Percentiles rank a stretch among this genome's conserved stretches.
Conservation (phyloP, 2,113 vertebrate species). For the Herpailurus yagouaroundi region DNA sequence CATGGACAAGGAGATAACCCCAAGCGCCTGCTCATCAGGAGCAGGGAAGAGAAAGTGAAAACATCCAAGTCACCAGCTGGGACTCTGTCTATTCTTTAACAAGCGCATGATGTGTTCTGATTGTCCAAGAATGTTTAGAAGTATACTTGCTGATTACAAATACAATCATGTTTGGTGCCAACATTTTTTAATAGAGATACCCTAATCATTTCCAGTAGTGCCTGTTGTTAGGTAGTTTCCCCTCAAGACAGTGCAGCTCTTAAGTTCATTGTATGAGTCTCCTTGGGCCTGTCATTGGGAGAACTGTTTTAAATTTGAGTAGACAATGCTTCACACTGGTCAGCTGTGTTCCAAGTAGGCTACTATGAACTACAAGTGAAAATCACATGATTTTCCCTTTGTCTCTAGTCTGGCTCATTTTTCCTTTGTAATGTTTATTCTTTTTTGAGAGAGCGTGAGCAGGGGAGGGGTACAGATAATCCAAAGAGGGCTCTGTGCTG, state of each 20-base stretch:
- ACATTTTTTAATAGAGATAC: neutral
- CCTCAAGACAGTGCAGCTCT: neutral
- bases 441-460: too few relatives aligned
- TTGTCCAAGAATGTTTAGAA: neutral
- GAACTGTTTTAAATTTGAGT: neutral
- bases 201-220: neutral
- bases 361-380: neutral
- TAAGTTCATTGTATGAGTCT: neutral
- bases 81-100: neutral
- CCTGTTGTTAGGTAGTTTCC: neutral
- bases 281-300: neutral
- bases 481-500: too few relatives aligned
- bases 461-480: too few relatives aligned
- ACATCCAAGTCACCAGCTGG: neutral
- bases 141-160: neutral
- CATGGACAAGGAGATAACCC: neutral
- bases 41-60: neutral
- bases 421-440: neutral
- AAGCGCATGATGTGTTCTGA: too few relatives aligned
- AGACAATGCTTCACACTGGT: neutral
- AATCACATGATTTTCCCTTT: neutral
- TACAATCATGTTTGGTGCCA: neutral
- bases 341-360: neutral
- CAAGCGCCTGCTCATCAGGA: neutral
- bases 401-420: neutral